Conservation (phyloP, 2,888 invertebrate species). For the Temnothorax ravouxi region DNA sequence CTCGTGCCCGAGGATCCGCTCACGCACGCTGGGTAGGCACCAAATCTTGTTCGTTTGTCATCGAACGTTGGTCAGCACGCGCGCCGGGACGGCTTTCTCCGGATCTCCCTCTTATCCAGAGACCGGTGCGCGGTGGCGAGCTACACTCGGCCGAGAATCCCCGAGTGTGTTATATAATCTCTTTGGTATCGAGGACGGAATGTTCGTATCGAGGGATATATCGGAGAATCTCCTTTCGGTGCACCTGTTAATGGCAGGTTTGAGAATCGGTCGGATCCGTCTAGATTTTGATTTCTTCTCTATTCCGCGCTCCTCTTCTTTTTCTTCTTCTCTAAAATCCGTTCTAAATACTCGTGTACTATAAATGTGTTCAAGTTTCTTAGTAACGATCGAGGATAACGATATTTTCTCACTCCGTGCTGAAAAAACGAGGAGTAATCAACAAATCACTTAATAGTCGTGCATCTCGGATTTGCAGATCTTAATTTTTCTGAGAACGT, state of each 20-base stretch:
- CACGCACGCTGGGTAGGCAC: constrained; percentile 82
- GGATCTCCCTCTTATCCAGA: background rate
- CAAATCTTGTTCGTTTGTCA: constrained; percentile 81
- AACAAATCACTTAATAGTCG: constrained; percentile 4
- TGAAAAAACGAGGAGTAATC: background rate
- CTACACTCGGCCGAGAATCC: background rate
- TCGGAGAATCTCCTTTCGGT: background rate
- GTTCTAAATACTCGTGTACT: background rate
- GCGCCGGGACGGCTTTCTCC: constrained; percentile 11
- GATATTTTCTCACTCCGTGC: background rate
- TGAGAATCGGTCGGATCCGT: background rate
- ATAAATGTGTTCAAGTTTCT: background rate
- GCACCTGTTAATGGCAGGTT: background rate
- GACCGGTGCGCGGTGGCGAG: background rate
- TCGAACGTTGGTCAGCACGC: constrained; percentile 68
- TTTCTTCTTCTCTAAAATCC: background rate
- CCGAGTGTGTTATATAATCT: background rate
- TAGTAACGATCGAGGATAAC: background rate
- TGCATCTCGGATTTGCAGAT: background rate
- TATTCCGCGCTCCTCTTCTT: background rate
- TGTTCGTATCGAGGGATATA: background rate
- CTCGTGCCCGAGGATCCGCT: constrained; percentile 84
- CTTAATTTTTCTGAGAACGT: background rate
- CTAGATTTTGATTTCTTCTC: background rate
- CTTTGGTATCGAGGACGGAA: constrained; percentile 27